Evolutionary conservation across 2,888 invertebrate species (phyloP), one percentile per base, ranked within the genome.

Genomic region (Norana najaformis): DNA sequence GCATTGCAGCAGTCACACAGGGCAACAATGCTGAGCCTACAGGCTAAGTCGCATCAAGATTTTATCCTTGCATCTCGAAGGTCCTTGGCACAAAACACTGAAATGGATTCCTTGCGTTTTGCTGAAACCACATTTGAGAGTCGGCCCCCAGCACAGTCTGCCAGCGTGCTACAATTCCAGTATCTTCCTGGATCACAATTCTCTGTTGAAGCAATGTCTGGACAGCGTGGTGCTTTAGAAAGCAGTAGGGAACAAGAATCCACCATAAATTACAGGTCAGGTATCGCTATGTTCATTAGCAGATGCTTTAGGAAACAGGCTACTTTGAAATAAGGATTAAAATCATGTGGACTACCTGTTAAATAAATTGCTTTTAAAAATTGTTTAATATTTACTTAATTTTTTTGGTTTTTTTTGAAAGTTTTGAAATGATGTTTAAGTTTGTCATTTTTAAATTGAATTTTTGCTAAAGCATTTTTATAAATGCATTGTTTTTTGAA

Each of bases 51-150:
- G 20, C 85, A 37, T 1, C 85, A 85, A 8, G 85, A 85, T 36
- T 85, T 85, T 20, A 85, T 85, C 37, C 37, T 85, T 6, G 85
- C 85, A 23, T 85, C 85, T 85, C 36, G 85, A 13, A 85, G 85
- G 35, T 35, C 85, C 11, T 85, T 85, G 85, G 1, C 37, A 85
- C 85, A 37, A 85, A 85, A 85, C 30, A 8, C 18, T 36, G 37
- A 37, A 2, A 85, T 37, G 35, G 37, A 85, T 85, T 85, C 85
- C 85, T 69, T 69, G 69, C 69, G 69, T n/a, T 69, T 69, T 69
- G 69, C 6, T 69, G 69, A 13, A 69, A 69, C 30, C 69, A 69
- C 30, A 69, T 69, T 69, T 69, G 69, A 69, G 30, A n/a, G 30
- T 69, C 69, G n/a, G 69, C n/a, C 69, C 13, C n/a, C 30, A 69